Base-by-base conservation (phyloP, 2,888 invertebrate genomes). In the Cinara cedri region DNA sequence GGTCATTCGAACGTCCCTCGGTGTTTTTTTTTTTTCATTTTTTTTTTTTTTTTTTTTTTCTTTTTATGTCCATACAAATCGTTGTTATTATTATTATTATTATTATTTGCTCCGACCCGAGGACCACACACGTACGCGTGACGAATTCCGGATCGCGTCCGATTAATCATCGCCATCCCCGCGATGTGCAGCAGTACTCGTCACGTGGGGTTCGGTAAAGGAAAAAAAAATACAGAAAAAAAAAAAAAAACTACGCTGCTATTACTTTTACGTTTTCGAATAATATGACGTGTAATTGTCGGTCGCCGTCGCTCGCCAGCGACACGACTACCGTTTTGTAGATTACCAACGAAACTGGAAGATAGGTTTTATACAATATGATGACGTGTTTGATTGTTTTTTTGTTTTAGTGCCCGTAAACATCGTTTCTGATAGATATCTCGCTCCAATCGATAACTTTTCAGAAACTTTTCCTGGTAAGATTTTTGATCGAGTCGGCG, bases 41-140 rank as follows among this genome's bases (percentile, higher is more conserved):
- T 16, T 24, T 11, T 46, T 34, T 72, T 72, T 14, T 51, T 49
- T 42, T 57, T 11, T 46, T 34, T 72, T 72, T 14, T 51, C 26
- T 42, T 57, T 42, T 57, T 19, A 44, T 44, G 16, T 16, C 24
- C 54, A 44, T 46, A 65, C 19, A 3, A 49, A 34, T n/a, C n/a
- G n/a, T n/a, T n/a, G n/a, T n/a, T n/a, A n/a, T 65, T 44, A 19
- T 70, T 19, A 13, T 13, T 66, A 11, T 66, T 21, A 13, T 24
- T 26, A 57, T 63, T 55, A 42, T 71, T 71, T 55, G 55, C 71
- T 55, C 71, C 44, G 21, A 21, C 24, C 46, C 46, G 60, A 46
- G n/a, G 74, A 75, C 74, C 74, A 75, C 74, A 75, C 57, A 76
- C 76, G 74, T 57, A 42, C 76, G 66, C 66, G 76, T 68, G 76